Evolutionary conservation across 2,797 vertebrate species (phyloP).

Genomic region (Anguilla anguilla): DNA sequence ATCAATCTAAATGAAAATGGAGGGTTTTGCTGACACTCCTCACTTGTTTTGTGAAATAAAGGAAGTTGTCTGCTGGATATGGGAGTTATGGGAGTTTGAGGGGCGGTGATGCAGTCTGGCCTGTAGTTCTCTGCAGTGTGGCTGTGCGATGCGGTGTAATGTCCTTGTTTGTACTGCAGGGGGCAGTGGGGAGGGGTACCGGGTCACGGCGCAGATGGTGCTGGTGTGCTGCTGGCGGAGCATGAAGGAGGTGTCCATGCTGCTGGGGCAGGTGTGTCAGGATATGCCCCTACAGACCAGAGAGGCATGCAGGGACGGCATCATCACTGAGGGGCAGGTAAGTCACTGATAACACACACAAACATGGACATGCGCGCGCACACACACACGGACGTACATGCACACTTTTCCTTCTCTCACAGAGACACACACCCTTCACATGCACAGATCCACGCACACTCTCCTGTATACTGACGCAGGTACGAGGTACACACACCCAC

Average conservation of each 20-base stretch:
- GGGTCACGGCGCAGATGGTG: slow-evolving; percentile 95
- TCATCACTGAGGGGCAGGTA: slow-evolving; percentile 89
- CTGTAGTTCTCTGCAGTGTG: background rate
- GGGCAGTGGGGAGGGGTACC: slow-evolving; percentile 69
- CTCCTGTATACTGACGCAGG: background rate
- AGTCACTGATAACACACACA: slow-evolving; percentile 32
- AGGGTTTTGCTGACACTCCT: background rate
- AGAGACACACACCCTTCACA: background rate
- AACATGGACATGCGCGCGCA: background rate
- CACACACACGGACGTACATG: background rate
- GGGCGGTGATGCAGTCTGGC: background rate
- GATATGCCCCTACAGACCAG: slow-evolving; percentile 71
- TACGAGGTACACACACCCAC: slow-evolving; percentile 2
- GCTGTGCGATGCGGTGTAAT: slow-evolving; percentile 25
- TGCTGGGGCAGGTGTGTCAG: slow-evolving; percentile 88
- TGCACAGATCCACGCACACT: background rate
- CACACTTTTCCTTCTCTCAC: background rate
- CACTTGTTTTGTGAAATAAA: no score
- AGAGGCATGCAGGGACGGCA: slow-evolving; percentile 55
- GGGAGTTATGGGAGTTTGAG: background rate
- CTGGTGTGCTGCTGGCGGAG: slow-evolving; percentile 96
- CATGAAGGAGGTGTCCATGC: slow-evolving; percentile 94
- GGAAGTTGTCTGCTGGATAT: no score
- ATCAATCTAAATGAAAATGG: background rate
- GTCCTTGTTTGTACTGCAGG: slow-evolving; percentile 49